These are phyloP conservation scores for Falcunculus frontatus DNA, from an alignment of 2,113 vertebrate genomes.

Conservation along the genomic window DNA sequence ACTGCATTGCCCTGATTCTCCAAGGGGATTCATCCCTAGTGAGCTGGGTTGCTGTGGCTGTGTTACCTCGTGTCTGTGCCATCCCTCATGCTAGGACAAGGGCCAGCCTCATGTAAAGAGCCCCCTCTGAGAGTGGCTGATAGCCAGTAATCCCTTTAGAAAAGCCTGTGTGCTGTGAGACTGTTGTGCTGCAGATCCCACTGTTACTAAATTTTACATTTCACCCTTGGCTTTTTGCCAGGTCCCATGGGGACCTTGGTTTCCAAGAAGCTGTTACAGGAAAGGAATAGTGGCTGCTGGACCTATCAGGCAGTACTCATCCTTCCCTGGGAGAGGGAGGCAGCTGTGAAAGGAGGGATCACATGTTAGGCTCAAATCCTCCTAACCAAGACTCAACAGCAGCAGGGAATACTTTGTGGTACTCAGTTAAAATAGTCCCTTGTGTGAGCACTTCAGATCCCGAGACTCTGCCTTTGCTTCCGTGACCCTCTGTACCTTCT, in stretches of 20 bases:
- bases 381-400: not conserved
- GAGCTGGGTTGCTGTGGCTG: not conserved
- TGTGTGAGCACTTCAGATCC: not conserved
- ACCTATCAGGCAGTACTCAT: not conserved
- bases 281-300: not conserved
- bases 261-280: not conserved
- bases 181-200: not conserved
- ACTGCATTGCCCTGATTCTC: not conserved
- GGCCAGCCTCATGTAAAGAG: not conserved
- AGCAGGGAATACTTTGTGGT: not conserved
- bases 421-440: not conserved
- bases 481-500: not conserved
- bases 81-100: not conserved
- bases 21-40: not conserved
- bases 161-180: not conserved
- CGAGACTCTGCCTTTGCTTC: not conserved
- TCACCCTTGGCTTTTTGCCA: not conserved
- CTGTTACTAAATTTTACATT: conserved; percentile 17
- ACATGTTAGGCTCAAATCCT: not conserved
- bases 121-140: not conserved
- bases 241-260: not conserved
- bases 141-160: conserved; percentile 20
- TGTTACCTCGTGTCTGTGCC: not conserved
- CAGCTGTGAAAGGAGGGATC: not conserved
- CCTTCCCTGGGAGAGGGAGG: not conserved